Evolutionary conservation across 2,797 vertebrate genomes (phyloP).

Genomic region (Vespertilio murinus): DNA sequence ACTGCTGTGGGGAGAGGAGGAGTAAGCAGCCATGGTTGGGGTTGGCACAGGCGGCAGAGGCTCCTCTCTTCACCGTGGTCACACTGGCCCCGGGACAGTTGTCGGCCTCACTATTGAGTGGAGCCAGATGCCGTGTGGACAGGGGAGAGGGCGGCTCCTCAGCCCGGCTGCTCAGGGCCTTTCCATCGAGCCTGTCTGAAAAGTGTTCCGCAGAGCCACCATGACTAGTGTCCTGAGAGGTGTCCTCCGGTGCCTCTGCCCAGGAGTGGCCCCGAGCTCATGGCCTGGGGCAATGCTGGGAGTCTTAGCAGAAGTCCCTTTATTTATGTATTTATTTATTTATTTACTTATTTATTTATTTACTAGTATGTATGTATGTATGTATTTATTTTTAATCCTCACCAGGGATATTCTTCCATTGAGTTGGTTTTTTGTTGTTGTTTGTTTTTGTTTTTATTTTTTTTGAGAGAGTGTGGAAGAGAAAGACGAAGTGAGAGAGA

Average conservation of each 20-base stretch:
- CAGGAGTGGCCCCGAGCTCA: slow-evolving; percentile 77
- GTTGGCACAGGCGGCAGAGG: slow-evolving; percentile 82
- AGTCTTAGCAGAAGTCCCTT: slow-evolving; percentile 78
- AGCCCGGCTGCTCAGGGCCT: slow-evolving; percentile 79
- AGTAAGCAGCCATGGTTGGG: slow-evolving; percentile 87
- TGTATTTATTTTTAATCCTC: background rate
- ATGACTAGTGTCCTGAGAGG: slow-evolving; percentile 77
- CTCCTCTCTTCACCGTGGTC: slow-evolving; percentile 84
- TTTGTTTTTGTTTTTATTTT: no score
- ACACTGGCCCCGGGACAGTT: slow-evolving; percentile 83
- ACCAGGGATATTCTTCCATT: background rate
- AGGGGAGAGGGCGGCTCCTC: slow-evolving; percentile 83
- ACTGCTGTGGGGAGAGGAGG: slow-evolving; percentile 84
- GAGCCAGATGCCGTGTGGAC: slow-evolving; percentile 79
- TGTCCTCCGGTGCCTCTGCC: slow-evolving; percentile 80
- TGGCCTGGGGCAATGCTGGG: slow-evolving; percentile 75
- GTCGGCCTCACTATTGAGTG: slow-evolving; percentile 76
- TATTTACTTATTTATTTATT: no score
- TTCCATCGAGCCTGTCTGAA: slow-evolving; percentile 87
- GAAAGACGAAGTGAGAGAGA: background rate
- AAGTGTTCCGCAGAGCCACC: slow-evolving; percentile 79
- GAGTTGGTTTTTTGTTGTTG: no score
- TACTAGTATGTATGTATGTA: no score
- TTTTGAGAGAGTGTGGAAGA: background rate
- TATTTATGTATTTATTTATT: background rate